phyloP scores from a whole-genome alignment of 2,797 vertebrate genomes.

The Acridotheres tristis region DNA sequence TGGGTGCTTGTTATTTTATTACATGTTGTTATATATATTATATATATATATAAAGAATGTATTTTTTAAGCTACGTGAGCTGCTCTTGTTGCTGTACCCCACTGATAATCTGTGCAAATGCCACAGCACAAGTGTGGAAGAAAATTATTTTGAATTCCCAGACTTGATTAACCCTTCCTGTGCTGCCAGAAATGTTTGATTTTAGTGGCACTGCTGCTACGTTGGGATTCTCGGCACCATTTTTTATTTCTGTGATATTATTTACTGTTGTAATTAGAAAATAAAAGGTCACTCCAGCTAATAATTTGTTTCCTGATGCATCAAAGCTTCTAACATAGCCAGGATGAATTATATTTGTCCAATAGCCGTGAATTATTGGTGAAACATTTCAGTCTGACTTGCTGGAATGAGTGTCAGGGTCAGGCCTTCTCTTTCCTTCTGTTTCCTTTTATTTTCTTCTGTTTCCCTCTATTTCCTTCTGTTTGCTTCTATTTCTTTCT shows the following conservation, averaged over 20 bases:
- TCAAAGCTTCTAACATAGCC: background rate
- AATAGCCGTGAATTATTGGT: background rate
- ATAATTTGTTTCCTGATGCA: background rate
- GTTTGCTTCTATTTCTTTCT: too few species aligned
- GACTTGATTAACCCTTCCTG: background rate
- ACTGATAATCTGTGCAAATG: background rate
- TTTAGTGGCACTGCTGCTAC: background rate
- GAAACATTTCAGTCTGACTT: background rate
- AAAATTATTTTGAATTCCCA: background rate
- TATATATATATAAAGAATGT: background rate
- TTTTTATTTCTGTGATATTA: background rate
- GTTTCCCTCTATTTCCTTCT: too few species aligned
- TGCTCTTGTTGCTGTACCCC: background rate
- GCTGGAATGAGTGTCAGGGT: background rate
- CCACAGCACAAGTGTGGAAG: background rate
- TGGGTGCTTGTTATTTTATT: background rate
- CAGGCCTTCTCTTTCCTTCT: background rate
- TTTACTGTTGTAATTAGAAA: slow-evolving; percentile 1
- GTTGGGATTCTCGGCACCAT: background rate
- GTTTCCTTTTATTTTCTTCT: background rate
- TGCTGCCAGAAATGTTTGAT: background rate
- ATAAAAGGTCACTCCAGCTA: background rate
- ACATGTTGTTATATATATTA: background rate
- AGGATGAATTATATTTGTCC: background rate
- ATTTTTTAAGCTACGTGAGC: background rate